phyloP scores from a whole-genome alignment of 2,888 invertebrate genomes.

The Tricholauxania praeusta region DNA sequence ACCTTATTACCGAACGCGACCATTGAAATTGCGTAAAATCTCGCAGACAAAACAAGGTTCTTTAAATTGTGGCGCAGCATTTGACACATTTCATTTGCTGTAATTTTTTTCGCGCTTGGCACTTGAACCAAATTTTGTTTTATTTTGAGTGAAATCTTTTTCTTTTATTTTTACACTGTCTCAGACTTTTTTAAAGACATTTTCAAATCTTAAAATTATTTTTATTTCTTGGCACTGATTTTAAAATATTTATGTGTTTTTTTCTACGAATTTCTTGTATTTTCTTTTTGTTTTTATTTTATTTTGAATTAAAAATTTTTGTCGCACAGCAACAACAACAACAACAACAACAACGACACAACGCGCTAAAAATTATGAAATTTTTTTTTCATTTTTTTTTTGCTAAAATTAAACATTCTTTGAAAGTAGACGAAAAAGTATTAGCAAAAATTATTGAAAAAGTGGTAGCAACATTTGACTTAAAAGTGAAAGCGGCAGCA shows the following conservation, averaged over 20 bases:
- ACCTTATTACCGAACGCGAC: no score
- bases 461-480: slow-evolving; percentile 18
- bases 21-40: no score
- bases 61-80: no score
- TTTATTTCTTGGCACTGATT: slow-evolving; percentile 32
- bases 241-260: not conserved
- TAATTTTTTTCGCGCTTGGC: slow-evolving; percentile 36
- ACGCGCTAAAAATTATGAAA: slow-evolving; percentile 13
- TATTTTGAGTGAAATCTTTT: not conserved
- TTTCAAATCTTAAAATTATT: not conserved
- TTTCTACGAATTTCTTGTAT: slow-evolving; percentile 9
- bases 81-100: no score
- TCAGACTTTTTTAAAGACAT: no score
- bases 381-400: not conserved
- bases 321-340: not conserved
- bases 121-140: slow-evolving; percentile 50
- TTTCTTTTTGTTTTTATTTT: not conserved
- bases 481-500: not conserved
- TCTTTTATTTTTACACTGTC: not conserved
- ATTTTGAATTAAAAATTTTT: not conserved
- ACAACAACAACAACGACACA: not conserved
- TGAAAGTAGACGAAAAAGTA: not conserved
- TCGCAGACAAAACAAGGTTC: no score
- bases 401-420: slow-evolving; percentile 27
- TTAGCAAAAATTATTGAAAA: not conserved